Evolutionary conservation across 1,140 invertebrate species (phyloP), one percentile per base, ranked within the genome.

Genomic region (Teleogryllus occipitalis): DNA sequence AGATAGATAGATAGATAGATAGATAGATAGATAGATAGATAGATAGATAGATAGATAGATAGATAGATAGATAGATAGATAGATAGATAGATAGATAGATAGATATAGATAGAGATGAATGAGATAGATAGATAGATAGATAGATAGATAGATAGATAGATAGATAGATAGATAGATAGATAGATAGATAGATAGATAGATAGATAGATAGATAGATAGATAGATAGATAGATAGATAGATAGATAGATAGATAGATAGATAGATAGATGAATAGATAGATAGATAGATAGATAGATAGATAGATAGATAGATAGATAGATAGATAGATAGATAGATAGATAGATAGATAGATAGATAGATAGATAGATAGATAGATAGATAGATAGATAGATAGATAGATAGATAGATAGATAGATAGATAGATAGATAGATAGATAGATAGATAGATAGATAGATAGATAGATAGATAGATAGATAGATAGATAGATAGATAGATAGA

Each of bases 1-100:
- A 72, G 54, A 72, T 72, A 72, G 54, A 72, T 72, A 72, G 54
- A 72, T 72, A 72, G 54, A 72, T 72, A 72, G 54, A 72, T 72
- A 72, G 54, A 72, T 72, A 72, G 54, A 72, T 72, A 72, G 54
- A 72, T 72, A 72, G 54, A 72, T 72, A 72, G 54, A 72, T 72
- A 72, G 54, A 72, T 72, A 72, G 54, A 72, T 72, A 72, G 54
- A 72, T 72, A 72, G 54, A 72, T 72, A 72, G 54, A 72, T 72
- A 72, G 54, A 72, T 72, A 72, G 54, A 72, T 72, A 72, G 54
- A 72, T 72, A 72, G 54, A 72, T 72, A 72, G 54, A 72, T 72
- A 72, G 54, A 72, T 72, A n/a, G n/a, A n/a, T n/a, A n/a, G n/a
- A n/a, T n/a, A n/a, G n/a, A n/a, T n/a, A n/a, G n/a, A n/a, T n/a